These are phyloP conservation scores for Cygnus buccinator DNA, from an alignment of 2,113 vertebrate species.

Conservation along the genomic window DNA sequence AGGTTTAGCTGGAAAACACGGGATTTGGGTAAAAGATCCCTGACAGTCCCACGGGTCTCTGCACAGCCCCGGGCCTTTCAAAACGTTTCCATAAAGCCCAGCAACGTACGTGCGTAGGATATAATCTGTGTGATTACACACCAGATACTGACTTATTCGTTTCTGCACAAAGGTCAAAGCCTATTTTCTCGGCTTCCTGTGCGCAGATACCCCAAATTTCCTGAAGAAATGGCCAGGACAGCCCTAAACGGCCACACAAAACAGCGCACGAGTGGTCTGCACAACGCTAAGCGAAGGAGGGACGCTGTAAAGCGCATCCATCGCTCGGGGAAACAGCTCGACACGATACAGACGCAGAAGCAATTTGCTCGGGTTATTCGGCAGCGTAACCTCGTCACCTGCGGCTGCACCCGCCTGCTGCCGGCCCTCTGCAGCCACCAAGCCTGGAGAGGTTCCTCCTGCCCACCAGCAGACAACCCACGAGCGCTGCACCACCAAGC, in stretches of 20 bases:
- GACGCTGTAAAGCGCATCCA: background rate
- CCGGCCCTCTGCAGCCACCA: background rate
- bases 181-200: background rate
- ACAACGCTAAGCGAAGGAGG: background rate
- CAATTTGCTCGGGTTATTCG: accelerated
- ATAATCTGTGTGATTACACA: accelerated
- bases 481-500: background rate
- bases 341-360: too few species aligned
- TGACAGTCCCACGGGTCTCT: accelerated
- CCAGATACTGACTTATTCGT: background rate
- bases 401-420: background rate
- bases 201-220: background rate
- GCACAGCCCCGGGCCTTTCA: background rate
- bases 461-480: background rate
- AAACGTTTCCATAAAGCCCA: accelerated
- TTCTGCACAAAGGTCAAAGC: background rate
- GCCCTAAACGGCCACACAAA: background rate
- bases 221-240: background rate
- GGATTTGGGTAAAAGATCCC: background rate
- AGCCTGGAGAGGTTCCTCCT: background rate
- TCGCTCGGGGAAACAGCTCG: too few species aligned
- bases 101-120: accelerated
- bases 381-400: background rate
- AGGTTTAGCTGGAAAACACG: background rate
- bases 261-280: too few species aligned